These are phyloP conservation scores for Agonum fuliginosum DNA, from an alignment of 2,888 invertebrate genomes.

Conservation along the genomic window DNA sequence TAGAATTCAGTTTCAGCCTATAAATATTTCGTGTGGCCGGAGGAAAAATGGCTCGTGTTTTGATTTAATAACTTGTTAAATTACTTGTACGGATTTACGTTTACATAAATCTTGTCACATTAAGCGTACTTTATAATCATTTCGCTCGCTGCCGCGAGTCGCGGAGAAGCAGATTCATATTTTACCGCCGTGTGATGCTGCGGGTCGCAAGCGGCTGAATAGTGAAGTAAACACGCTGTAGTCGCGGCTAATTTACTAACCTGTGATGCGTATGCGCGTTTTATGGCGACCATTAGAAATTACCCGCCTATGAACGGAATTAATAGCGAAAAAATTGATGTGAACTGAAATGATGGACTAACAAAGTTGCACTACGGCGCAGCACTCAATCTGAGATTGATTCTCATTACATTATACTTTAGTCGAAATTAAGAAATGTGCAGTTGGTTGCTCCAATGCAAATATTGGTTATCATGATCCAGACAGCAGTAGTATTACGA, in stretches of 20 bases:
- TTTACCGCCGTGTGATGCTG: constrained; percentile 42
- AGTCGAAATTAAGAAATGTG: no score
- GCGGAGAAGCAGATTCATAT: constrained; percentile 56
- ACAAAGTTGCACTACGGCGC: constrained; percentile 22
- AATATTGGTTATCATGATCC: no score
- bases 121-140: constrained; percentile 59
- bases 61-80: constrained; percentile 60
- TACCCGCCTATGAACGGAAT: constrained; percentile 51
- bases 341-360: constrained; percentile 32
- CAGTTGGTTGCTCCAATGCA: no score
- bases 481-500: no score
- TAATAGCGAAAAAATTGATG: constrained; percentile 48
- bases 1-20: not conserved
- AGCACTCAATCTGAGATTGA: not conserved
- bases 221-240: not conserved
- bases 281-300: constrained; percentile 56
- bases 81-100: constrained; percentile 60
- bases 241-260: constrained; percentile 48
- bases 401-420: no score
- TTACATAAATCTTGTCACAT: constrained; percentile 58
- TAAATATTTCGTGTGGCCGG: constrained; percentile 29
- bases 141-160: constrained; percentile 47
- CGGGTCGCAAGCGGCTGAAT: constrained; percentile 11
- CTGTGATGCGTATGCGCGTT: constrained; percentile 48
- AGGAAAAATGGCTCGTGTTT: constrained; percentile 51